Base-by-base conservation (phyloP, 2,797 vertebrate genomes). In the Myotis findleyi region DNA sequence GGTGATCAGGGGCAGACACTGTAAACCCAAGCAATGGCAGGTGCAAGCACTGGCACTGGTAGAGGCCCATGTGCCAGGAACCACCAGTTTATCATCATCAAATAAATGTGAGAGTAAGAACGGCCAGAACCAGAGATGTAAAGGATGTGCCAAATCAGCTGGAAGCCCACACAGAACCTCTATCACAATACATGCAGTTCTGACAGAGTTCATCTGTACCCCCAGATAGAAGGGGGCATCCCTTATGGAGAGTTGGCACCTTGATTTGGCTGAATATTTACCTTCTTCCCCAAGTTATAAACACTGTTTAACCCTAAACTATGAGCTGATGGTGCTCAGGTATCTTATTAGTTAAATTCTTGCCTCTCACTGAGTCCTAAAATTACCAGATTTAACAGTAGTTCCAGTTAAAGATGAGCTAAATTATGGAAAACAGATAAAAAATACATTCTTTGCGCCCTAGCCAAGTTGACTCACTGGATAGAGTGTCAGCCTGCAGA, bases 271-370 rank as follows among this genome's bases (percentile, higher is more conserved):
- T 75, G 44, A 57, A 30, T 82, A 71, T 73, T 91, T 81, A 68
- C 14, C 30, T 7, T 57, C 36, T 93, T 94, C 16, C 3, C 47
- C 3, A 16, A 36, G 36, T 94, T 86, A 36, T n/a, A 62, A 68
- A 81, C 25, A 38, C 6, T 64, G 5, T 17, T 77, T 80, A 91
- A 72, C 51, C 23, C 3, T 71, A 33, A 69, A 77, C 25, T 59
- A 30, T 53, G 18, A 77, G 1, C 7, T 51, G 2, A 36, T 36
- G 17, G 36, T 36, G 20, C 25, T 55, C n/a, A 83, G 6, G 3
- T 41, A 38, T 91, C 68, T n/a, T 87, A n/a, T 16, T 21, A 47
- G 18, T 94, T 59, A 77, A 38, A 76, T 69, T 85, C 64, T 93
- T 82, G 69, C 4, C 16, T 86, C 27, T 73, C 51, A 27, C 36